Conservation (phyloP, 2,888 invertebrate genomes). For the Meloe dianella region DNA sequence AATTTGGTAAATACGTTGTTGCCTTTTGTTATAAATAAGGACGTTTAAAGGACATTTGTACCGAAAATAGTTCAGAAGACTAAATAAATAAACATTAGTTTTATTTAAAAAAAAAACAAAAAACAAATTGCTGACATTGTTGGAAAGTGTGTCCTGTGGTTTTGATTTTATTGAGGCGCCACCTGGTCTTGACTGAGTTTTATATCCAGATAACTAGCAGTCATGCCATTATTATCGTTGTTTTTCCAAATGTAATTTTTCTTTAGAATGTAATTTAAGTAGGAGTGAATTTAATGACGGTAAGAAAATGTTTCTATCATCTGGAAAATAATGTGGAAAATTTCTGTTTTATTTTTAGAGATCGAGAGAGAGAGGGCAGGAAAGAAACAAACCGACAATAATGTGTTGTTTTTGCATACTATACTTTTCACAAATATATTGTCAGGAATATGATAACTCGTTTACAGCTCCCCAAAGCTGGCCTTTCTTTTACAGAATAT, state of each 20-base stretch:
- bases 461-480: conserved; percentile 25
- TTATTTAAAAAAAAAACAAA: too few relatives aligned
- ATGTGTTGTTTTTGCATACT: conserved; percentile 17
- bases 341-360: not conserved
- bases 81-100: not conserved
- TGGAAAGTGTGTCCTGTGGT: not conserved
- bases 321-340: conserved; percentile 13
- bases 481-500: conserved; percentile 23
- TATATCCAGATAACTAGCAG: conserved; percentile 8
- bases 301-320: not conserved
- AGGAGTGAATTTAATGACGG: not conserved
- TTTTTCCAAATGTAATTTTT: not conserved
- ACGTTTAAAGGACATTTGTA: not conserved
- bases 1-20: conserved; percentile 35
- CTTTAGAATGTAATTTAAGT: not conserved
- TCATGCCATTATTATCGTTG: not conserved
- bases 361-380: too few relatives aligned
- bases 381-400: not conserved
- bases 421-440: conserved; percentile 27
- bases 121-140: conserved; percentile 11
- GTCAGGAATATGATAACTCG: conserved; percentile 33
- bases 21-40: conserved; percentile 10
- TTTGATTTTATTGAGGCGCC: conserved; percentile 15
- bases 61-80: not conserved
- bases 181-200: conserved; percentile 8